Conservation (phyloP, 37 sponge, comb jelly and placozoan species). For the Agelas oroides region DNA sequence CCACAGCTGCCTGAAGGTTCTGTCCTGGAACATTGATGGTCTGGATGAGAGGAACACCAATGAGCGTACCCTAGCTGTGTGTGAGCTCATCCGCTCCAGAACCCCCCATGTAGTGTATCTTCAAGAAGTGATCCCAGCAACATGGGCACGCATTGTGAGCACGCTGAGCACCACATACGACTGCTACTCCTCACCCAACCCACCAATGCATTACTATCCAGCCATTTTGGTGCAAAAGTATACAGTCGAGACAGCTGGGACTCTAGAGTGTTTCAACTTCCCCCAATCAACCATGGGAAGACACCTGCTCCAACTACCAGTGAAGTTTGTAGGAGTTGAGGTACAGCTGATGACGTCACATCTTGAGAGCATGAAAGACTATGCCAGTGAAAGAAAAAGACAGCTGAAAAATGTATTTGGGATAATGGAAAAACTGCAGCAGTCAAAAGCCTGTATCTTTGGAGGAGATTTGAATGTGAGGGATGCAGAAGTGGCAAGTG, state of each 20-base stretch:
- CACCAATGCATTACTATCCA: conserved; percentile 45
- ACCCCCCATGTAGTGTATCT: conserved; percentile 74
- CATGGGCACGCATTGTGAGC: conserved; percentile 5
- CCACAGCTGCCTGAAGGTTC: conserved; percentile 26
- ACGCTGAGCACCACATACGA: conserved; percentile 31
- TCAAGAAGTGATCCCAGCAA: conserved; percentile 73
- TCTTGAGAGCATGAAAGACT: conserved; percentile 79
- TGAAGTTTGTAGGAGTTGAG: conserved; percentile 31
- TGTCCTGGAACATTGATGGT: conserved; percentile 93
- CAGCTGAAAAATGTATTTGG: conserved; percentile 57
- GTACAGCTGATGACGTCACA: conserved; percentile 71
- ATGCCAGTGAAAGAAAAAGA: conserved; percentile 44
- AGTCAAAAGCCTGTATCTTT: conserved; percentile 52
- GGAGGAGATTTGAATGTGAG: conserved; percentile 85
- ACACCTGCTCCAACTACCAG: conserved; percentile 57
- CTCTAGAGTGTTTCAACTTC: conserved; percentile 28
- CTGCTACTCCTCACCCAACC: conserved; percentile 13
- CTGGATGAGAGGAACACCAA: conserved; percentile 53
- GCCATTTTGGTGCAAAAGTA: conserved; percentile 60
- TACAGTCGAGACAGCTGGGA: background rate
- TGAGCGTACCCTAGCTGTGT: conserved; percentile 58
- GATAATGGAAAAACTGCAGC: conserved; percentile 14
- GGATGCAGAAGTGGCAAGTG: conserved; percentile 66
- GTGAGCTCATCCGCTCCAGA: conserved; percentile 21
- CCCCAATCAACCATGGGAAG: conserved; percentile 66